phyloP scores from a whole-genome alignment of 2,888 invertebrate genomes.

The Synergus itoensis region DNA sequence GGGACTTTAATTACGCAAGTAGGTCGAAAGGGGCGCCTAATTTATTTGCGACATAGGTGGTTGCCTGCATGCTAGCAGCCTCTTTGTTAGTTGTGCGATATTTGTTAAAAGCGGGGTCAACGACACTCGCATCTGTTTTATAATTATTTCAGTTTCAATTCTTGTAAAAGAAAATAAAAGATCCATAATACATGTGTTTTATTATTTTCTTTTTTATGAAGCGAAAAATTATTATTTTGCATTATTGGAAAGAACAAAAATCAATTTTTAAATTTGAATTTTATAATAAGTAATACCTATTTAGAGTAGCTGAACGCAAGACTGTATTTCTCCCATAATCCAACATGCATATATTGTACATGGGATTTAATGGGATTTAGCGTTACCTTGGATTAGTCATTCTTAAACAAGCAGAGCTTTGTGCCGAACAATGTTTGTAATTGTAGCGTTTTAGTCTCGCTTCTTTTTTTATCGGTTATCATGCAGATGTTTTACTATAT shows the following conservation, averaged over 20 bases:
- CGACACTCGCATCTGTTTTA: slow-evolving; percentile 60
- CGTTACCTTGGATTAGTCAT: not conserved
- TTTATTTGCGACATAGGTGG: slow-evolving; percentile 74
- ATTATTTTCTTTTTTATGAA: not conserved
- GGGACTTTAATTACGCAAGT: slow-evolving; percentile 75
- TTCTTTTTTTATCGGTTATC: slow-evolving; percentile 34
- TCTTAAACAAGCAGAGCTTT: not conserved
- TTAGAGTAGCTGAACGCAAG: too few relatives aligned
- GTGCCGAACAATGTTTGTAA: slow-evolving; percentile 18
- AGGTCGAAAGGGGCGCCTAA: slow-evolving; percentile 76
- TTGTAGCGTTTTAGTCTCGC: slow-evolving; percentile 48
- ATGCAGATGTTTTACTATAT: slow-evolving; percentile 1
- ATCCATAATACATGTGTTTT: not conserved
- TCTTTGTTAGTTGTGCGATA: slow-evolving; percentile 70
- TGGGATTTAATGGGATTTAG: not conserved
- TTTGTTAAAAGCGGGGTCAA: slow-evolving; percentile 73
- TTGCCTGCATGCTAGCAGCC: slow-evolving; percentile 59
- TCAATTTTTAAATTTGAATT: too few relatives aligned
- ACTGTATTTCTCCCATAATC: too few relatives aligned
- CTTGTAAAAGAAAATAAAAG: not conserved
- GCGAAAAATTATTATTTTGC: too few relatives aligned
- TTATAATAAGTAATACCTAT: too few relatives aligned
- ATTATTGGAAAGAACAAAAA: too few relatives aligned
- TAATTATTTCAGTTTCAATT: not conserved
- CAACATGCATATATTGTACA: too few relatives aligned